Evolutionary conservation across 2,888 invertebrate species (phyloP), one percentile per base, ranked within the genome.

Genomic region (Lochmaea crataegi): DNA sequence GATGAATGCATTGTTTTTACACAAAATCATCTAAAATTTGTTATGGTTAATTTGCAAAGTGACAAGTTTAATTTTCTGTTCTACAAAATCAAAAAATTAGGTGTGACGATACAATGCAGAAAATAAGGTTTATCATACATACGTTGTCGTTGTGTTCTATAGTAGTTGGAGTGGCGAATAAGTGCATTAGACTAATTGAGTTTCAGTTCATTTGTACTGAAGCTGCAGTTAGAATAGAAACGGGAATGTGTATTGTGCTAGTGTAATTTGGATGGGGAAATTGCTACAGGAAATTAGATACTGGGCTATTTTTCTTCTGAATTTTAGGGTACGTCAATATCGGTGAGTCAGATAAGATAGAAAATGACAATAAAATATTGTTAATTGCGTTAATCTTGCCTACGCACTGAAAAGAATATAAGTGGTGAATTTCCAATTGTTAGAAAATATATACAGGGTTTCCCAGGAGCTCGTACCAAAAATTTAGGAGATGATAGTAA

Each of bases 141-240:
- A 32, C 26, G 26, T 32, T 32, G 26, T 26, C 22, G 60, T 32
- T 60, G 60, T 60, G n/a, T 60, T 60, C 26, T 5, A n/a, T 6
- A 26, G n/a, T 32, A 60, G 60, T 60, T 60, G 26, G 60, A 60
- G 32, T 38, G 32, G 60, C 6, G 60, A 60, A 26, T 60, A 60
- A 60, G 60, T 60, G 60, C 60, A 60, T 60, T 60, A 60, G 60
- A 38, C 60, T 60, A 60, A 60, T 60, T 60, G 60, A 22, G 32
- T 60, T 60, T 60, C 5, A 38, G 60, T 60, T 60, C 60, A 60
- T 60, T 60, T 60, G 38, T 60, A 22, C 60, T 14, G 60, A 32
- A 32, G 38, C 56, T 60, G 60, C 60, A 60, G 60, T 38, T 60
- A 60, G 14, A 38, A 26, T 56, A 16, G 16, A 56, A 22, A 32